Evolutionary conservation across 2,797 vertebrate genomes (phyloP), one percentile per base, ranked within the genome.

Genomic region (Bovichtus diacanthus): DNA sequence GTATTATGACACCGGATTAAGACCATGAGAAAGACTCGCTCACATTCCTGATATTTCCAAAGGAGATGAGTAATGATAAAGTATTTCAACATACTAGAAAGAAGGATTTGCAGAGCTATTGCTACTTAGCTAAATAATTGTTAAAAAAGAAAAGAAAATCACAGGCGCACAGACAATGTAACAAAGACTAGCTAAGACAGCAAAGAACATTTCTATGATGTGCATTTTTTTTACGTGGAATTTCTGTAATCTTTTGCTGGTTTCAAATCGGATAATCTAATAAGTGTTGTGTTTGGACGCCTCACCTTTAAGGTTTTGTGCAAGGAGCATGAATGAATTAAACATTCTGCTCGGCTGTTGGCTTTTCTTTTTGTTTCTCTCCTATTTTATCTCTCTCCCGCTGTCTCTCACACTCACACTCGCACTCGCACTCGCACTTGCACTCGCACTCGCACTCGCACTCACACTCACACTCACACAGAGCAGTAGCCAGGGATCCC

Each of bases 401-500:
- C 66, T 65, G 47, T 76, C 54, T 61, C 75, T 77, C 39, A 55
- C 29, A 18, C 63, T 60, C 60, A 36, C 60, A 44, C 49, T 19
- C 49, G 31, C 18, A 16, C 27, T 13, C 27, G 7, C 65, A 49
- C 27, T n/a, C 63, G 23, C 25, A 50, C 62, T 56, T 62, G 8
- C 23, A 58, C 53, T 16, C 50, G 34, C 41, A 23, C 63, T 61
- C 60, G 34, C 46, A 34, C 38, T 27, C 54, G 56, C 63, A 25
- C 51, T n/a, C 55, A 47, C 70, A 53, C 41, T 46, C 58, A 34
- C 54, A 59, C 50, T 50, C 27, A 60, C 43, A 58, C n/a, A 11
- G 9, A 51, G 66, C 60, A 64, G 70, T 41, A 72, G 77, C 72
- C 82, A 78, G 63, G 10, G 70, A 71, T 78, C 63, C 82, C 88